These are phyloP conservation scores for Panopea generosa DNA, from an alignment of 2,888 invertebrate genomes.

Conservation along the genomic window DNA sequence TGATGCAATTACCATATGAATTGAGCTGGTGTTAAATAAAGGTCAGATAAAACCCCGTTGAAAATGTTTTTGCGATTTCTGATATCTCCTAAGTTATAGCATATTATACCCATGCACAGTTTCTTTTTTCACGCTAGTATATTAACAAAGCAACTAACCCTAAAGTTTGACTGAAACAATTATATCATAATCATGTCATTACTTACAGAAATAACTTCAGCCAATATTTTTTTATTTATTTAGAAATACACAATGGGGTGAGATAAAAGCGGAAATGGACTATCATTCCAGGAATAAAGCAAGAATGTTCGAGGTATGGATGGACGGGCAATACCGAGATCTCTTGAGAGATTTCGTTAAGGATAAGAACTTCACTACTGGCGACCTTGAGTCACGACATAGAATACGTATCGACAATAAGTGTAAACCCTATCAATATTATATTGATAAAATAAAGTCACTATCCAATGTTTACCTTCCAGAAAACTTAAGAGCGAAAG, in stretches of 20 bases:
- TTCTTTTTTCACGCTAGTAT: too few species aligned
- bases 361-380: slow-evolving; percentile 20
- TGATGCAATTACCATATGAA: too few species aligned
- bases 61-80: too few species aligned
- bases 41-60: too few species aligned
- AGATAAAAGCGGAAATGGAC: slow-evolving; percentile 12
- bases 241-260: slow-evolving; percentile 50
- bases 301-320: slow-evolving; percentile 40
- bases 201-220: too few species aligned
- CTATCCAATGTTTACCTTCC: slow-evolving; percentile 42
- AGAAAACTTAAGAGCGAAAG: not conserved
- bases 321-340: slow-evolving; percentile 36
- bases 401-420: slow-evolving; percentile 32
- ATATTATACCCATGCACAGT: too few species aligned
- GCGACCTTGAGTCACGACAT: slow-evolving; percentile 20
- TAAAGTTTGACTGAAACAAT: too few species aligned
- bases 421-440: slow-evolving; percentile 46
- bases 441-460: slow-evolving; percentile 24
- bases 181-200: too few species aligned
- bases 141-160: too few species aligned
- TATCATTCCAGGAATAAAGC: slow-evolving; percentile 33
- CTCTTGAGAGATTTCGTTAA: slow-evolving; percentile 18
- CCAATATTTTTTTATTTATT: too few species aligned
- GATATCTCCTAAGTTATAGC: too few species aligned
- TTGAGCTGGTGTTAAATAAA: too few species aligned